Evolutionary conservation across 2,888 invertebrate genomes (phyloP), one percentile per base, ranked within the genome.

Genomic region (Lochmaea crataegi): DNA sequence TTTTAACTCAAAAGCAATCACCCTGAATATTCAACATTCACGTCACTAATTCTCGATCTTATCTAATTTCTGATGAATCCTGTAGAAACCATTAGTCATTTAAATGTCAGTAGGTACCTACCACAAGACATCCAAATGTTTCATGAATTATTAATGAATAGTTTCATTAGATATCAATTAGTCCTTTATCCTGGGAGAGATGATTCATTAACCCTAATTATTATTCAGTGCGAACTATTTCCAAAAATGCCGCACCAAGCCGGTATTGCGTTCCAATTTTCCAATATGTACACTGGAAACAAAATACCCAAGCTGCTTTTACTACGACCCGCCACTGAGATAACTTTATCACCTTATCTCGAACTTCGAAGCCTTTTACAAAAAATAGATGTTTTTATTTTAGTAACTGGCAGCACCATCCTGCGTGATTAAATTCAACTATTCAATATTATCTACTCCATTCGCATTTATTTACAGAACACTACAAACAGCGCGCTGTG

Each of bases 111-210:
- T 67, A 67, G 58, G 58, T 67, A 67, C 67, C 67, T 67, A 67
- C 67, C 67, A 57, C 57, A 57, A 66, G 66, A 66, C 42, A 67
- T 67, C 58, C 26, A 58, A 60, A 67, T 67, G 67, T 67, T 67
- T 67, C 67, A 67, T 67, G 67, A 67, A 67, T 67, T 58, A 67
- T 67, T 67, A 67, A 67, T 67, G 67, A 67, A 58, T 67, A 48
- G 67, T 67, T 67, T 67, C 67, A 67, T 67, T 58, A 48, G 60
- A 58, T 67, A 67, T 58, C 67, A 67, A 67, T 67, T 67, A 67
- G 48, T 26, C 58, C 67, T 67, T 48, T 67, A 67, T 58, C 58
- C 58, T 45, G 48, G 45, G 48, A 26, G 18, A 67, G 67, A 67
- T 67, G 58, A 67, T 67, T 67, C 67, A 58, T 67, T 67, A 58